Evolutionary conservation across 2,888 invertebrate species (phyloP).

Genomic region (Drosophila mayaguana): DNA sequence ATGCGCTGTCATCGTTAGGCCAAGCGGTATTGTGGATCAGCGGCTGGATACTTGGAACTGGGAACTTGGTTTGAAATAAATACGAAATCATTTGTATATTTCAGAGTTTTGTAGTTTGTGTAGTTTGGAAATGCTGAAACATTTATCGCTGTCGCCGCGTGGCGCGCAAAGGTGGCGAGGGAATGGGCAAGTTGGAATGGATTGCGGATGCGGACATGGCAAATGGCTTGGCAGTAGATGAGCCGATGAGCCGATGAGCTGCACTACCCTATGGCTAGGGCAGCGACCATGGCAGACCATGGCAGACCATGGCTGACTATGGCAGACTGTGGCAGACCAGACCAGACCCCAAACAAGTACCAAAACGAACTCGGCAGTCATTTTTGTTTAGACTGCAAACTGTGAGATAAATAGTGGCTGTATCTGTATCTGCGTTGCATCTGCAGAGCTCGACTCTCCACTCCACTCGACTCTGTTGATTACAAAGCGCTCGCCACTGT

Average conservation of each 20-base stretch:
- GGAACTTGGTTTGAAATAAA: conserved; percentile 68
- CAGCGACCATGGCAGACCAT: conserved; percentile 9
- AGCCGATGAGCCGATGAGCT: conserved; percentile 67
- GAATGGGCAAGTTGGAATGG: conserved; percentile 12
- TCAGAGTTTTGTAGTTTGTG: conserved; percentile 79
- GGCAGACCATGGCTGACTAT: no score
- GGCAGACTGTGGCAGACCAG: conserved; percentile 6
- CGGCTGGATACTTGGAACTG: conserved; percentile 33
- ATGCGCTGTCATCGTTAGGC: conserved; percentile 51
- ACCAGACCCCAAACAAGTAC: conserved; percentile 4
- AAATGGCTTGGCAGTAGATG: conserved; percentile 76
- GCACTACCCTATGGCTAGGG: conserved; percentile 50
- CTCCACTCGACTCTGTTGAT: conserved; percentile 62
- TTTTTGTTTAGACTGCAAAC: conserved; percentile 82
- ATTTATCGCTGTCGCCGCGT: conserved; percentile 75
- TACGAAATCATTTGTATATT: conserved; percentile 82
- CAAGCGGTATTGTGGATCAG: conserved; percentile 24
- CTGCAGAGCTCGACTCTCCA: conserved; percentile 46
- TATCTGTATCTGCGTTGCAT: conserved; percentile 74
- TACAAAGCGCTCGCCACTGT: conserved; percentile 70
- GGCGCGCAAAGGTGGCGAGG: conserved; percentile 44
- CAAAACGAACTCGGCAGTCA: conserved; percentile 58
- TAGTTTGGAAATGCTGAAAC: conserved; percentile 75
- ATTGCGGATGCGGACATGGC: conserved; percentile 77
- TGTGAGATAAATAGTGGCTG: conserved; percentile 68